Percentiles rank a stretch among this genome's conserved stretches.
These are phyloP conservation scores for Calonectris borealis DNA, from an alignment of 2,113 vertebrate species.

Conservation along the genomic window DNA sequence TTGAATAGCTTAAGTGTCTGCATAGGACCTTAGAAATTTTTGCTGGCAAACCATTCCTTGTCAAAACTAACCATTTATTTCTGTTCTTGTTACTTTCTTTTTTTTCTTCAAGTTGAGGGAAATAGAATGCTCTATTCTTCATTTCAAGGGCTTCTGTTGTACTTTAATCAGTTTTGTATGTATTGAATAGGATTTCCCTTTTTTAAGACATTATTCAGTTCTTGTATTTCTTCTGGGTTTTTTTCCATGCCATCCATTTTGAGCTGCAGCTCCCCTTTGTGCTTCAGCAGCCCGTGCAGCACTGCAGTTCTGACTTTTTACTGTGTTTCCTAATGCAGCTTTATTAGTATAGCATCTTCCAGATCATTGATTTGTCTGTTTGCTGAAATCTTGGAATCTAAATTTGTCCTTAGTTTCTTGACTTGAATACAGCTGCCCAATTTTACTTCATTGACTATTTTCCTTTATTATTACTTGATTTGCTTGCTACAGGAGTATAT, in stretches of 20 bases:
- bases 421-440: neutral
- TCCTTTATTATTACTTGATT: neutral
- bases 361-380: neutral
- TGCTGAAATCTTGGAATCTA: neutral
- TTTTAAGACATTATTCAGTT: neutral
- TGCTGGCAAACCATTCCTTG: neutral
- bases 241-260: constrained; percentile 44
- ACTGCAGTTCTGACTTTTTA: constrained; percentile 23
- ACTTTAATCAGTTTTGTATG: neutral
- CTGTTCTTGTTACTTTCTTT: neutral
- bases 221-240: neutral
- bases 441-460: neutral
- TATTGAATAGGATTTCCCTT: neutral
- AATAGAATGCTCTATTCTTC: neutral
- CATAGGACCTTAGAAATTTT: neutral
- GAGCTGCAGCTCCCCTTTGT: constrained; percentile 54
- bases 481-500: neutral
- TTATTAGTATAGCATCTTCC: neutral
- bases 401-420: neutral
- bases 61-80: neutral
- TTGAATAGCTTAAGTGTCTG: neutral
- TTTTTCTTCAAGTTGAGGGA: neutral
- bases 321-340: neutral
- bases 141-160: neutral
- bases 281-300: constrained; percentile 8